Conservation (phyloP, 2,113 vertebrate species). For the Peucedramus taeniatus region DNA sequence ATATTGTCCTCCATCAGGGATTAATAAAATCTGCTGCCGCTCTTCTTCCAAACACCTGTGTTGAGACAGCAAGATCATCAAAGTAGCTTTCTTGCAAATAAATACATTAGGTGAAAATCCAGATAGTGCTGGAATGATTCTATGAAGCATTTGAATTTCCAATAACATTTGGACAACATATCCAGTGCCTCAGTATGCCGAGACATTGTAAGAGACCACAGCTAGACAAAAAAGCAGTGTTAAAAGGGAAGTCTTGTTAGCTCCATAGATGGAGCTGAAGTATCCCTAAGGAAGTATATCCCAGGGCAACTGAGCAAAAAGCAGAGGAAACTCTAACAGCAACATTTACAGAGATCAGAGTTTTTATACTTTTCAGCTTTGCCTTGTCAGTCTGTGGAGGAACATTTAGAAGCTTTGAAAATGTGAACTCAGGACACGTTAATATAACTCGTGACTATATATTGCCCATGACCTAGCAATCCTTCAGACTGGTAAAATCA, state of each 20-base stretch:
- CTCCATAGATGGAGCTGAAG: neutral
- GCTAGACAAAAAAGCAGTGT: neutral
- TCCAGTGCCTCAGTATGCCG: neutral
- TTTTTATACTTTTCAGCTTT: neutral
- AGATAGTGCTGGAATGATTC: neutral
- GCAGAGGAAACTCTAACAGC: neutral
- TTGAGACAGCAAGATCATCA: neutral
- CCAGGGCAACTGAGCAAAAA: neutral
- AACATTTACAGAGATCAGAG: neutral
- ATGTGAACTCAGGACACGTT: neutral
- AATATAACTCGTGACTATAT: neutral
- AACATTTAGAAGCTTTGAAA: neutral
- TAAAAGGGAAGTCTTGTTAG: neutral
- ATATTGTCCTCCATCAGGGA: neutral
- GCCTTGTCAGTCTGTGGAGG: neutral
- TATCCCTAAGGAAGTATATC: neutral
- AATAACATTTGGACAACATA: neutral
- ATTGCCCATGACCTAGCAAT: neutral
- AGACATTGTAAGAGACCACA: neutral
- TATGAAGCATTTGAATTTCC: neutral
- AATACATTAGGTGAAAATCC: neutral
- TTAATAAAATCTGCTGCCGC: neutral
- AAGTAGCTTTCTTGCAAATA: neutral
- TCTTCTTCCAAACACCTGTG: neutral
- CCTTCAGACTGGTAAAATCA: neutral